phyloP scores from a whole-genome alignment of 2,113 vertebrate genomes.

The Equus quagga region DNA sequence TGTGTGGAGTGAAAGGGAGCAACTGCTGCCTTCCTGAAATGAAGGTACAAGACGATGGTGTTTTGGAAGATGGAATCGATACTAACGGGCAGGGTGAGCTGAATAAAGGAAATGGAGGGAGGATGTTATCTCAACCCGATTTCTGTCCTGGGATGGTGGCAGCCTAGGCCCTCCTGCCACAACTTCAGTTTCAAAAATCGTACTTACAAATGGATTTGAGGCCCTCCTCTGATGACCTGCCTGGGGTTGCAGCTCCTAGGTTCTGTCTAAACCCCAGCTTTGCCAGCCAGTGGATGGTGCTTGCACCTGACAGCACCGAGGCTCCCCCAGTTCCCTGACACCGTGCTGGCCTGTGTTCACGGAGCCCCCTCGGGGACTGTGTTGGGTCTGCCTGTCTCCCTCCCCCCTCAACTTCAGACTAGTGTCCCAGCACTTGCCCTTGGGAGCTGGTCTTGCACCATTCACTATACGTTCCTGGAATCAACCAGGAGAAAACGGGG shows the following conservation, averaged over 20 bases:
- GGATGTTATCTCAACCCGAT: not conserved
- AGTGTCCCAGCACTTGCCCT: not conserved
- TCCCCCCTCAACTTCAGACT: not conserved
- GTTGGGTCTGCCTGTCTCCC: not conserved
- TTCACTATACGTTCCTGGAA: not conserved
- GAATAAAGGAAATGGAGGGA: not conserved
- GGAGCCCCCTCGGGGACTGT: not conserved
- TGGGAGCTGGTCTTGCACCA: not conserved
- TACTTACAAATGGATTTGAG: not conserved
- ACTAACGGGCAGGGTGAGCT: not conserved
- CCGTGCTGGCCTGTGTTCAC: not conserved
- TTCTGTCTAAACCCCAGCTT: not conserved
- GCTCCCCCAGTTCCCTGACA: rapidly evolving
- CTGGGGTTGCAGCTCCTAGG: not conserved
- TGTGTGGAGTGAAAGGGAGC: not conserved
- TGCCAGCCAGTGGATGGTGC: not conserved
- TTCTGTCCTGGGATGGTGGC: not conserved
- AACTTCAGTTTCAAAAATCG: not conserved
- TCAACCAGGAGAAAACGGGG: not conserved
- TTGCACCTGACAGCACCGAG: not conserved
- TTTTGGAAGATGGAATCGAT: not conserved
- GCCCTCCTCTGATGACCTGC: not conserved
- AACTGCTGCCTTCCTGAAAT: not conserved
- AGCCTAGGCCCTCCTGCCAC: not conserved
- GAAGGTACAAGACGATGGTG: not conserved